A percentile compares a stretch with the other conserved stretches of the same genome.
Conservation (phyloP, 1,140 invertebrate genomes). For the Drosophila pallidifrons region DNA sequence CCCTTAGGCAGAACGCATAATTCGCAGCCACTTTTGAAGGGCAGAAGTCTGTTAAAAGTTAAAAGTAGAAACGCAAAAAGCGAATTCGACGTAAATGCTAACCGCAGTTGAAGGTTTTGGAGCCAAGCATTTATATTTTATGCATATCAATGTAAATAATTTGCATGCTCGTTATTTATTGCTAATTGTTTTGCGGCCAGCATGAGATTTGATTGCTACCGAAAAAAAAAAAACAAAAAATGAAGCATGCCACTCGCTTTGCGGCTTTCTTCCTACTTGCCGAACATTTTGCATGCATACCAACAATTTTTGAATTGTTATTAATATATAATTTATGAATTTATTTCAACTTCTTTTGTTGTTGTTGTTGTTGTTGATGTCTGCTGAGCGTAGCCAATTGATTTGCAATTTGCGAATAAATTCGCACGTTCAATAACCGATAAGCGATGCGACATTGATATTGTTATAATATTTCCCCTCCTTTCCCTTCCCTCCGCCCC, state of each 20-base stretch:
- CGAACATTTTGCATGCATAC: slow-evolving; percentile 29
- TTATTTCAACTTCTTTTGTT: slow-evolving; percentile 29
- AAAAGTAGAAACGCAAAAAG: slow-evolving; percentile 22
- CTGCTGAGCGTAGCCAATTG: slow-evolving; percentile 34
- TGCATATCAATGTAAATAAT: slow-evolving; percentile 58
- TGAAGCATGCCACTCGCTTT: slow-evolving; percentile 9
- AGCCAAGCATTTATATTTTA: slow-evolving; percentile 29
- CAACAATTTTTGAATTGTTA: slow-evolving; percentile 46
- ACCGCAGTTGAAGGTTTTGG: slow-evolving; percentile 51
- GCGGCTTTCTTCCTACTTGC: slow-evolving; percentile 31
- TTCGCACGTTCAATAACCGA: slow-evolving; percentile 59
- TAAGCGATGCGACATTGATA: slow-evolving; percentile 62
- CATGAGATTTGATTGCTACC: slow-evolving; percentile 34
- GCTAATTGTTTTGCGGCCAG: slow-evolving; percentile 33
- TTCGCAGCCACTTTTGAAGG: slow-evolving; percentile 36
- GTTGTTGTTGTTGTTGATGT: neutral
- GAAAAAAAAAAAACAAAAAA: slow-evolving; percentile 1
- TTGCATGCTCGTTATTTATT: slow-evolving; percentile 46
- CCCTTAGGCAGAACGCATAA: slow-evolving; percentile 31
- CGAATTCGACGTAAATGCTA: slow-evolving; percentile 36
- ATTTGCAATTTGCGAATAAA: slow-evolving; percentile 40
- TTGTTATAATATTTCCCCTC: slow-evolving; percentile 9
- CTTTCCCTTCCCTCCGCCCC: neutral
- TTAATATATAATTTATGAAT: slow-evolving; percentile 46
- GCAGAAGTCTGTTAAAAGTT: slow-evolving; percentile 12